phyloP scores from a whole-genome alignment of 2,113 vertebrate species.

The Polypterus senegalus region DNA sequence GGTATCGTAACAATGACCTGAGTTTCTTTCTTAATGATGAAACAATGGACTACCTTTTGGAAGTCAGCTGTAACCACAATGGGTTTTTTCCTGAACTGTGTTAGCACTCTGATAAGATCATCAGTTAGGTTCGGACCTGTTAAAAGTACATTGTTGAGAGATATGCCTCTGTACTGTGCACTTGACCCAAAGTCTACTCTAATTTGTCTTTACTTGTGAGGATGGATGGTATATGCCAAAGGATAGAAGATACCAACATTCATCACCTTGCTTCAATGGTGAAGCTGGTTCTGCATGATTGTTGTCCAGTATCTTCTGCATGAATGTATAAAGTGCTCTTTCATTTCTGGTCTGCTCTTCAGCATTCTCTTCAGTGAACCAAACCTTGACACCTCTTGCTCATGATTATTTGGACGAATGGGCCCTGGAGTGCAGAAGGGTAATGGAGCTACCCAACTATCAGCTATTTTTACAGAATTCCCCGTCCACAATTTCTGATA shows the following conservation, averaged over 20 bases:
- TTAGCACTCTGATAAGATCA: neutral
- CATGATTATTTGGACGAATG: neutral
- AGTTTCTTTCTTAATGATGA: neutral
- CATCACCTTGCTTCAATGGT: neutral
- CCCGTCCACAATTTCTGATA: neutral
- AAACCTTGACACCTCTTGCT: neutral
- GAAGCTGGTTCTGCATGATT: neutral
- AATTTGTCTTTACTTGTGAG: neutral
- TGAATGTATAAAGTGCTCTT: neutral
- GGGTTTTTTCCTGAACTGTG: neutral
- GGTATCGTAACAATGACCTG: neutral
- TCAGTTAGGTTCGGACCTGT: neutral
- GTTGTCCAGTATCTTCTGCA: neutral
- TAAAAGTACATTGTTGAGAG: slow-evolving; percentile 1
- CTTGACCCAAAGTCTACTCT: neutral
- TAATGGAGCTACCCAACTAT: neutral
- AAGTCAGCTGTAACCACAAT: neutral
- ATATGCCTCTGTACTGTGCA: neutral
- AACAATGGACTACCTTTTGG: neutral
- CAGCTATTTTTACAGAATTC: neutral
- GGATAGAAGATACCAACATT: slow-evolving; percentile 2
- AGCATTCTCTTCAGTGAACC: neutral
- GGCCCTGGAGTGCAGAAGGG: neutral
- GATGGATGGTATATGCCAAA: neutral
- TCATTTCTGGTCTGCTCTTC: neutral